Evolutionary conservation across 2,888 invertebrate genomes (phyloP).

Genomic region (Watsonalla binaria): DNA sequence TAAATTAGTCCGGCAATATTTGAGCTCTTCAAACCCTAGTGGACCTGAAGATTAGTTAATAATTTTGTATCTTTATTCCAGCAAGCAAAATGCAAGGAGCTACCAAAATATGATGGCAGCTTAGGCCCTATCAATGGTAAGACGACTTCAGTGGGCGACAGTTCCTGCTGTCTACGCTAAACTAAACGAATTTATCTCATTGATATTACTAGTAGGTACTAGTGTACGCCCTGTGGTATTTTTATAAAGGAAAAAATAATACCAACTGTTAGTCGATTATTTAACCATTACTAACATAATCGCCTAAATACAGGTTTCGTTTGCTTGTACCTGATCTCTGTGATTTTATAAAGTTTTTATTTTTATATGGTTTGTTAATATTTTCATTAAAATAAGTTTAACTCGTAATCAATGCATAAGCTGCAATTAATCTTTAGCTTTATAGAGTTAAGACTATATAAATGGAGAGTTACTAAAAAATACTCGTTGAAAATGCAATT

Average conservation of each 20-base stretch:
- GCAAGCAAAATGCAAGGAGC: conserved; percentile 92
- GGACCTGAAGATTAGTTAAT: conserved; percentile 4
- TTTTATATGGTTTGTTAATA: neutral
- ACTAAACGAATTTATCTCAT: conserved; percentile 45
- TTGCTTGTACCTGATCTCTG: conserved; percentile 1
- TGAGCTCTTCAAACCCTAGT: neutral
- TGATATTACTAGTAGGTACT: conserved; percentile 32
- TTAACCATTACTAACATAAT: neutral
- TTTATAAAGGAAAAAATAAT: conserved; percentile 13
- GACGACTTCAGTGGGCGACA: conserved; percentile 83
- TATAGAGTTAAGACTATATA: neutral
- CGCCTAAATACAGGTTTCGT: neutral
- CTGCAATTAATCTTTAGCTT: neutral
- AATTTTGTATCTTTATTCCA: conserved; percentile 48
- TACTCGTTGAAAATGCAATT: neutral
- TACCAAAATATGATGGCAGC: conserved; percentile 86
- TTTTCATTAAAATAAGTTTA: neutral
- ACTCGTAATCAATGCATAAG: neutral
- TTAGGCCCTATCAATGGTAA: conserved; percentile 85
- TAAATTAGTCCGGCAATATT: no score
- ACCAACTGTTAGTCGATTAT: neutral
- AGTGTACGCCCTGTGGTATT: conserved; percentile 19
- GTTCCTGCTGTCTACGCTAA: conserved; percentile 79
- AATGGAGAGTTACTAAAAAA: neutral
- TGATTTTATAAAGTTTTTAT: neutral